A percentile compares a stretch with the other conserved stretches of the same genome.
Conservation (phyloP, 2,888 invertebrate genomes). For the Meandrusa payeni region DNA sequence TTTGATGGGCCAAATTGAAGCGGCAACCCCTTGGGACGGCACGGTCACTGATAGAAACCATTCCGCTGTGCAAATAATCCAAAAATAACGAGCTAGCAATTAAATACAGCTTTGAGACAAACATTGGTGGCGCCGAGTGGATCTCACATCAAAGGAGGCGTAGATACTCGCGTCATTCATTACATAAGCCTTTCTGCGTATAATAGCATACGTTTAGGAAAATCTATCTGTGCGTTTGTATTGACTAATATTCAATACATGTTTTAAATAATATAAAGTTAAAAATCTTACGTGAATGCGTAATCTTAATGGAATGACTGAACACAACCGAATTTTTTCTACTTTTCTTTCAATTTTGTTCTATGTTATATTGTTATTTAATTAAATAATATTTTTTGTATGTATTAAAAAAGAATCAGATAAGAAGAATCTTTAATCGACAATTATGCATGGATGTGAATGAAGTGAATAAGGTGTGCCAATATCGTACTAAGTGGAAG, state of each 20-base stretch:
- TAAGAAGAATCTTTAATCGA: no score
- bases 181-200: constrained; percentile 36
- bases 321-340: no score
- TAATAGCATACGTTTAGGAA: constrained; percentile 16
- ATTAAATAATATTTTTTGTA: no score
- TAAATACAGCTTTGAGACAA: constrained; percentile 73
- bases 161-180: constrained; percentile 41
- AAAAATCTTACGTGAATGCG: no score
- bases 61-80: constrained; percentile 73
- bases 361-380: no score
- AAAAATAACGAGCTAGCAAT: constrained; percentile 78
- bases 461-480: no score
- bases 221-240: neutral
- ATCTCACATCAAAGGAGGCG: constrained; percentile 62
- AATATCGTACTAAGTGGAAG: no score
- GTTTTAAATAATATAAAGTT: no score
- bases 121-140: constrained; percentile 45
- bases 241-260: neutral
- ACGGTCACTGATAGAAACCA: constrained; percentile 50
- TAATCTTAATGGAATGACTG: no score
- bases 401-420: no score
- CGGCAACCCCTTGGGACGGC: constrained; percentile 34
- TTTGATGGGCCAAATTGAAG: constrained; percentile 54
- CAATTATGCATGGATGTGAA: no score
- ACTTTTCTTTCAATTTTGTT: no score